A percentile compares a stretch with the other conserved stretches of the same genome.
Conservation (phyloP, 2,888 invertebrate species). For the Phytoseiulus persimilis region DNA sequence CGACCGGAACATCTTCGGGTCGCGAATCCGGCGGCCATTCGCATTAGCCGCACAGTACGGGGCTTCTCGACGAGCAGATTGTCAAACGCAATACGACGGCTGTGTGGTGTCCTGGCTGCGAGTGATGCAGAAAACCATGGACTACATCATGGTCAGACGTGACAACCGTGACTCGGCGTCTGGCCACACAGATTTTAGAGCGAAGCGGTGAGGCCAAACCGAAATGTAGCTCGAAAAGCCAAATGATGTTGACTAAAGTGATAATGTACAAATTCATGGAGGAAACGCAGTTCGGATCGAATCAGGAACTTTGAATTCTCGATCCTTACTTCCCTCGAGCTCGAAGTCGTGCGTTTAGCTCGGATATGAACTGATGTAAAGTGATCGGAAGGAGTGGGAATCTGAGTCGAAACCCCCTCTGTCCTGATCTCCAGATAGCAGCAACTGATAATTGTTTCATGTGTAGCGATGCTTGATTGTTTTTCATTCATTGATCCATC, state of each 20-base stretch:
- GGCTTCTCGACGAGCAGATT: conserved; percentile 23
- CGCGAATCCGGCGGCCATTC: conserved; percentile 16
- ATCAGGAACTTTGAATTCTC: too few relatives aligned
- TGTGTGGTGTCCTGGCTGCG: conserved; percentile 17
- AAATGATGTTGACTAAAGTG: background rate
- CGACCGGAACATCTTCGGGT: conserved; percentile 29
- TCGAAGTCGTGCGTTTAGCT: too few relatives aligned
- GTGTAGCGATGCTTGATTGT: too few relatives aligned
- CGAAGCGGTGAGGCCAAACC: background rate
- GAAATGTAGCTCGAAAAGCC: background rate
- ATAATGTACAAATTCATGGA: background rate
- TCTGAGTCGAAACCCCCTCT: too few relatives aligned
- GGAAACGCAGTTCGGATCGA: too few relatives aligned
- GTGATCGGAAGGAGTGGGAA: too few relatives aligned
- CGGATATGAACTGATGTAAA: too few relatives aligned
- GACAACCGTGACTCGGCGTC: conserved; percentile 19
- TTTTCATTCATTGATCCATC: too few relatives aligned
- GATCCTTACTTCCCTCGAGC: too few relatives aligned
- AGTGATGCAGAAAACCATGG: conserved; percentile 31
- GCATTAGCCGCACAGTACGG: conserved; percentile 25
- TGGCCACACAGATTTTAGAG: background rate
- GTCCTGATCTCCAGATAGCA: too few relatives aligned
- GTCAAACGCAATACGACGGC: conserved; percentile 18
- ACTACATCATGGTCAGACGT: conserved; percentile 20
- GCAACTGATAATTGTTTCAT: too few relatives aligned